Conservation (phyloP, 2,113 vertebrate genomes). For the Megalops atlanticus region DNA sequence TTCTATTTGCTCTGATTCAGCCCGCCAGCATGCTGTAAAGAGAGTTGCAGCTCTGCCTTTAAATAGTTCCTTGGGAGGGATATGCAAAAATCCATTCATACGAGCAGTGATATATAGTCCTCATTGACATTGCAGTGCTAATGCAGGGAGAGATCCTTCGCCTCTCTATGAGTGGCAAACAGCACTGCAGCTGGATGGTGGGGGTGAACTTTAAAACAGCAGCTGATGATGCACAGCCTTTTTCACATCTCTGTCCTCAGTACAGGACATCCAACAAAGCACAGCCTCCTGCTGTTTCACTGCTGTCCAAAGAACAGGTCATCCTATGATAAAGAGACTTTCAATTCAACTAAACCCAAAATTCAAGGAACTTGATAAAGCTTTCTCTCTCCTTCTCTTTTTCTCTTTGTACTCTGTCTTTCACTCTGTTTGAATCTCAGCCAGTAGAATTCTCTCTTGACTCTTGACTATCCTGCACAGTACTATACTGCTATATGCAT, state of each 20-base stretch:
- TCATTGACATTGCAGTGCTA: constrained; percentile 68
- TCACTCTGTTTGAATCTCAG: constrained; percentile 16
- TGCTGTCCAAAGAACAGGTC: background rate
- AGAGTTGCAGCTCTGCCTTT: constrained; percentile 45
- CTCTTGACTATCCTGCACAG: no score
- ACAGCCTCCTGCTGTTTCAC: background rate
- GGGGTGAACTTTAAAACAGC: background rate
- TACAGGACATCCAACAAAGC: background rate
- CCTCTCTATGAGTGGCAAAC: constrained; percentile 37
- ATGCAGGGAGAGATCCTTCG: constrained; percentile 54
- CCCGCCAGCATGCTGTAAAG: constrained; percentile 48
- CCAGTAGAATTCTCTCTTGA: constrained; percentile 40
- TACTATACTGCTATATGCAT: no score
- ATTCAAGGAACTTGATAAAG: background rate
- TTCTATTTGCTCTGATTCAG: constrained; percentile 48
- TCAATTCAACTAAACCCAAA: background rate
- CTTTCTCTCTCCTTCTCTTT: background rate
- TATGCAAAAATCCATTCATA: constrained; percentile 53
- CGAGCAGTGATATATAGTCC: constrained; percentile 56
- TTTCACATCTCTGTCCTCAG: background rate
- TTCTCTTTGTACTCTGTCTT: background rate
- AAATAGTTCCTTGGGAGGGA: constrained; percentile 49
- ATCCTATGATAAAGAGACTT: background rate
- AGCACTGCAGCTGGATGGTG: constrained; percentile 22
- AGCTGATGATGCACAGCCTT: background rate